Base-by-base conservation (phyloP, 1,140 invertebrate genomes). In the Limonius californicus region DNA sequence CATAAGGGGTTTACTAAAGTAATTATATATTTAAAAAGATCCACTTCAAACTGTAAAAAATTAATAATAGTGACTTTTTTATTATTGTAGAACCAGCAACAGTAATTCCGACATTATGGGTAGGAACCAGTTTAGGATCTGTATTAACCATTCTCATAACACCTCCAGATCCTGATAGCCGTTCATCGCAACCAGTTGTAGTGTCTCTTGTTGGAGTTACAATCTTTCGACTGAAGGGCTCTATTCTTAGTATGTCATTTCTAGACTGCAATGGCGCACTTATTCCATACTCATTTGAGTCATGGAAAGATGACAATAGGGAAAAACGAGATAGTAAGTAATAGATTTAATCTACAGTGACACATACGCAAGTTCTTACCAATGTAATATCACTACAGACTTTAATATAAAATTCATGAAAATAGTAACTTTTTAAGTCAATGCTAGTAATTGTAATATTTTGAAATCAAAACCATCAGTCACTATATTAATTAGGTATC, bases 51-150 rank as follows among this genome's bases (percentile, higher is more conserved):
- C n/a, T n/a, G n/a, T n/a, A n/a, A n/a, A n/a, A n/a, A n/a, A n/a
- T n/a, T n/a, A 32, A 32, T 32, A 32, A n/a, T 32, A 32, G 11
- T 32, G 4, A 6, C 27, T 32, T 15, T 45, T 6, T 45, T 6
- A 61, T 62, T 64, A 56, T 64, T 72, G 27, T 76, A 95, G 93
- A 95, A 81, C 85, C 87, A 2, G 80, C 79, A 79, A 80, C 77
- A 79, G 82, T 78, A 80, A 74, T 85, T 75, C 93, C 95, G 66
- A 96, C 94, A 68, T 79, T 98, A 66, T 98, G 95, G 95, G 89
- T 97, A 70, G 95, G 95, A 69, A 98, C 95, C 60, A 96, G 92
- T 79, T 82, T 94, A 70, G 96, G 96, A 68, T 97, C 95, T 47
- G 91, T 98, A 74, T 84, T 98, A 71, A 94, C 93, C 54, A 88